Evolutionary conservation across 1,140 invertebrate species (phyloP), one percentile per base, ranked within the genome.

Genomic region (Hyles euphorbiae): DNA sequence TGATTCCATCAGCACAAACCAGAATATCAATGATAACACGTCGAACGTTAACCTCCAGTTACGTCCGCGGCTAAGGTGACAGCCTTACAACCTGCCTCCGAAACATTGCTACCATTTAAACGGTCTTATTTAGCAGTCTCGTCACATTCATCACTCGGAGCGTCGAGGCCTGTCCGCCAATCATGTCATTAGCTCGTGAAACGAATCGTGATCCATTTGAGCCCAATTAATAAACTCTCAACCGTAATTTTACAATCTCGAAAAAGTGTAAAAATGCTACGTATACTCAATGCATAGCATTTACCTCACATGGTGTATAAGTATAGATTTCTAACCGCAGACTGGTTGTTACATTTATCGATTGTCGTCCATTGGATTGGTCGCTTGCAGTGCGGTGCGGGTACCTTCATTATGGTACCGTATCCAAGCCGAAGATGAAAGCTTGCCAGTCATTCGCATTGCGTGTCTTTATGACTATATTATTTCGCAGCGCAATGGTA

Each of bases 271-370:
- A 47, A 47, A n/a, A n/a, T n/a, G 10, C 46, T 12, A 47, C 10
- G 5, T 47, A n/a, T 11, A n/a, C 4, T 11, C 52, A 60, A 48
- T 54, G 45, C 33, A 34, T 34, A 56, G 11, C 33, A 40, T 11
- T 61, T 36, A 22, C 46, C 56, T 5, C 47, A 46, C 56, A 47
- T 32, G 48, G 44, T 43, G 48, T 56, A 45, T 54, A 50, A 57
- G 53, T 63, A 56, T 60, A 34, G 56, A 52, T 70, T 70, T 70
- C 65, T 66, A 66, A 73, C 67, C 63, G 65, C 67, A 66, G 48
- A 63, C 57, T 63, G 34, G 60, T 59, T 62, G 68, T 65, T 68
- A 67, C 61, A 58, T 56, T 68, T 65, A 71, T 60, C 50, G 66
- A 68, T 22, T 50, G 3, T 50, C 48, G 33, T 50, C 3, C 9